Base-by-base conservation (phyloP, 2,888 invertebrate genomes). In the Netelia inedita region DNA sequence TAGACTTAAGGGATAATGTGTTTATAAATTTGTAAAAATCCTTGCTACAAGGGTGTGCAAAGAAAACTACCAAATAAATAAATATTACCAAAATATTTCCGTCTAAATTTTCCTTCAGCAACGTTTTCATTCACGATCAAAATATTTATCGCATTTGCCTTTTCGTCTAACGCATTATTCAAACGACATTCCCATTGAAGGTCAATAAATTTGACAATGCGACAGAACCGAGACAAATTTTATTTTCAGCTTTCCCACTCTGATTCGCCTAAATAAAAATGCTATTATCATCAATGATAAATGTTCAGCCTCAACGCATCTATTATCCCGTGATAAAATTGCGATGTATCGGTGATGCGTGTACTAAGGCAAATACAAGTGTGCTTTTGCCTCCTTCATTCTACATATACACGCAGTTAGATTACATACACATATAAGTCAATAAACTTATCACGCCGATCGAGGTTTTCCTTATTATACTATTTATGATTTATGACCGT, bases 371-470 rank as follows among this genome's bases (percentile, higher is more conserved):
- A 16, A 43, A 43, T 1, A 21, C 19, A 46, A 66, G 43, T 43
- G 19, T 43, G 2, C 16, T 41, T 41, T 46, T 46, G 14, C 8
- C 10, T 46, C 2, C 1, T 46, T 46, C 46, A 46, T 28, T 28
- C 14, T 46, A 46, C 46, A 46, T 46, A 14, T 46, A 28, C 28
- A 28, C 28, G 28, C 28, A 28, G 28, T 28, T 28, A 28, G 3
- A 28, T 28, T 5, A 16, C 9, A 10, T 28, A 69, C 9, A 3
- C 14, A 23, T 35, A 41, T 1, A 71, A 57, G 71, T 71, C 71
- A 55, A 55, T 69, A 71, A 68, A 76, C 43, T 23, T 57, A 57
- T 76, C 66, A 43, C 19, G n/a, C 46, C 19, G 41, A 76, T 68
- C 41, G 28, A 69, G 23, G 11, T 55, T 28, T 55, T 66, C 23